A percentile compares a stretch with the other conserved stretches of the same genome.
Evolutionary conservation across 92 coral and sea anemone genomes (phyloP).

Genomic region (Galaxea fascicularis): DNA sequence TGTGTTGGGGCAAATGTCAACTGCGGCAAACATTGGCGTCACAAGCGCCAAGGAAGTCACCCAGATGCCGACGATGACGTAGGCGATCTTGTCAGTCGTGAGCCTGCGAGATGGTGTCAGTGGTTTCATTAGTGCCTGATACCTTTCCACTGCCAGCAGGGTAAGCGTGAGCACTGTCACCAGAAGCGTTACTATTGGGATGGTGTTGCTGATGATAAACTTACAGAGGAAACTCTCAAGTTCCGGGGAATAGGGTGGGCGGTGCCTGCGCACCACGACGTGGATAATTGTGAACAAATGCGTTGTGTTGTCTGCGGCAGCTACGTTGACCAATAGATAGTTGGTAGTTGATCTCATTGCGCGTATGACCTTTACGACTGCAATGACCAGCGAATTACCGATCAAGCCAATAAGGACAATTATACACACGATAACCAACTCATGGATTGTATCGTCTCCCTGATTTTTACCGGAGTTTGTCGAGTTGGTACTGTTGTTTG

Average conservation of each 20-base stretch:
- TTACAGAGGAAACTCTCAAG: slow-evolving; percentile 17
- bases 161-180: slow-evolving; percentile 78
- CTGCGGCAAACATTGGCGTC: slow-evolving; percentile 66
- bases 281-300: slow-evolving; percentile 37
- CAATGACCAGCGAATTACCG: slow-evolving; percentile 33
- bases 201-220: neutral
- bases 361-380: slow-evolving; percentile 26
- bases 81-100: slow-evolving; percentile 61
- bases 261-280: neutral
- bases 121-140: slow-evolving; percentile 77
- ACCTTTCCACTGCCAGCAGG: slow-evolving; percentile 77
- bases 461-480: neutral
- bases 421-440: slow-evolving; percentile 7
- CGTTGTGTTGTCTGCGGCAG: slow-evolving; percentile 34
- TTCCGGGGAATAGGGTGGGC: neutral
- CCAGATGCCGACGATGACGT: slow-evolving; percentile 69
- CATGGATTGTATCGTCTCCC: neutral
- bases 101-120: slow-evolving; percentile 53
- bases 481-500: neutral
- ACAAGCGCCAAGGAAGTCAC: slow-evolving; percentile 62
- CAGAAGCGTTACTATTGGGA: slow-evolving; percentile 33
- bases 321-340: slow-evolving; percentile 39
- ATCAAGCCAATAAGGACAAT: slow-evolving; percentile 54
- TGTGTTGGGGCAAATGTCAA: neutral
- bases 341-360: slow-evolving; percentile 36